Conservation (phyloP, 2,888 invertebrate species). For the Artemia sinica region DNA sequence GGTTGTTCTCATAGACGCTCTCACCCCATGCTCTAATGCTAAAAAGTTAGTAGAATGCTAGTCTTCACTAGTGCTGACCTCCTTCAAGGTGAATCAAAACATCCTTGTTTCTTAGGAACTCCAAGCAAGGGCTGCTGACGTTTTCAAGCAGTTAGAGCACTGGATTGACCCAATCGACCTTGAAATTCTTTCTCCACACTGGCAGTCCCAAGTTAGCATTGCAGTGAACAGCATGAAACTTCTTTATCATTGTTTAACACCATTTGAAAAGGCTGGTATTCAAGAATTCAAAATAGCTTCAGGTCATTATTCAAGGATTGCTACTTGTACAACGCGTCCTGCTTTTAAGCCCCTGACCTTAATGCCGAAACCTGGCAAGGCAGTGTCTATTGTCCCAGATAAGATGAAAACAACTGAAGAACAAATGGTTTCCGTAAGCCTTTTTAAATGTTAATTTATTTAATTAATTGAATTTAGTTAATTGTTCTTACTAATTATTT, state of each 20-base stretch:
- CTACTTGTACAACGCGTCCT: not conserved
- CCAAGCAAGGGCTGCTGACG: not conserved
- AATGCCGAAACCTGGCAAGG: not conserved
- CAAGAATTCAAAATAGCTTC: constrained; percentile 9
- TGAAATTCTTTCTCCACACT: not conserved
- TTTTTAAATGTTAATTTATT: too few relatives aligned
- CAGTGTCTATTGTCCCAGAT: not conserved
- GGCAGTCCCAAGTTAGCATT: not conserved
- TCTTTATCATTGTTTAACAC: constrained; percentile 4
- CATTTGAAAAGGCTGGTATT: constrained; percentile 11
- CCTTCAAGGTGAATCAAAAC: too few relatives aligned
- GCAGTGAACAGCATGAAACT: not conserved
- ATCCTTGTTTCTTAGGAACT: not conserved
- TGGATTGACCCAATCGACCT: constrained; percentile 7
- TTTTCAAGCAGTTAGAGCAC: not conserved
- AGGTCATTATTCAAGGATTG: not conserved
- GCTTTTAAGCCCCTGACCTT: not conserved
- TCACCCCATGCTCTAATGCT: too few relatives aligned
- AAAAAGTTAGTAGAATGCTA: too few relatives aligned
- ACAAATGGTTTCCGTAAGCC: too few relatives aligned
- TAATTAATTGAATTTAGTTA: too few relatives aligned
- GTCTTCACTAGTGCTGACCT: too few relatives aligned
- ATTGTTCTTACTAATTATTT: too few relatives aligned
- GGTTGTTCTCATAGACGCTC: too few relatives aligned
- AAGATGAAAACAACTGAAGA: too few relatives aligned